These are phyloP conservation scores for Toxostoma redivivum DNA, from an alignment of 2,113 vertebrate species.

Conservation along the genomic window DNA sequence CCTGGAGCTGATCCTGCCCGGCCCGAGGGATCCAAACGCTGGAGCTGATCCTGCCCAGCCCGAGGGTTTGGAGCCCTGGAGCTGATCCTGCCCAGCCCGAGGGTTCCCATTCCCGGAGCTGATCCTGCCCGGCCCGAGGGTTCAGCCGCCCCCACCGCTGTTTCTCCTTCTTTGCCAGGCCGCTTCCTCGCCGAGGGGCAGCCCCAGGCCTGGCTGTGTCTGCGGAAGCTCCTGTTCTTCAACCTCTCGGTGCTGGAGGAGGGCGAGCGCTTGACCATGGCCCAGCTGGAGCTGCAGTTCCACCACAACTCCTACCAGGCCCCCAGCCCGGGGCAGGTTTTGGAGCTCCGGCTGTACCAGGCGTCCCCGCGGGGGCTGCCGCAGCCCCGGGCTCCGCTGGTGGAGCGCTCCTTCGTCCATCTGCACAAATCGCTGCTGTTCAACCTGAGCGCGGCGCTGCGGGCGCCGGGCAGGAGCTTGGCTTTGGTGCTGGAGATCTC, in stretches of 20 bases:
- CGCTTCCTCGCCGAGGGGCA: background rate
- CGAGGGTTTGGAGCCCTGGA: no score
- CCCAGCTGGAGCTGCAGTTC: conserved; percentile 83
- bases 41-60: no score
- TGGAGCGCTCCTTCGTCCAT: conserved; percentile 71
- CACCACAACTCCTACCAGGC: conserved; percentile 52
- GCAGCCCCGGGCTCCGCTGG: conserved; percentile 39
- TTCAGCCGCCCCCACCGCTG: background rate
- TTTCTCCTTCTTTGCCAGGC: conserved; percentile 43
- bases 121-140: background rate
- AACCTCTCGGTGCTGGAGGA: conserved; percentile 85
- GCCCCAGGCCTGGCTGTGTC: conserved; percentile 60
- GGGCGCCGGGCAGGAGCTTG: conserved; percentile 42
- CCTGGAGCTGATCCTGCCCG: no score
- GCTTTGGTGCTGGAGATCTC: conserved; percentile 76
- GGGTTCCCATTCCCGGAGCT: background rate
- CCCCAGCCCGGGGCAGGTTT: background rate
- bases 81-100: no score
- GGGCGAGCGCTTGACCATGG: conserved; percentile 78
- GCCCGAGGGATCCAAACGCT: background rate
- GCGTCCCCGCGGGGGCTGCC: conserved; percentile 46
- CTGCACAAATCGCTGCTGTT: conserved; percentile 68
- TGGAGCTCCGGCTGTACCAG: conserved; percentile 77
- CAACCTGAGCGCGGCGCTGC: conserved; percentile 74
- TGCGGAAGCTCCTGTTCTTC: conserved; percentile 83